Evolutionary conservation across 2,888 invertebrate genomes (phyloP).

Genomic region (Synergus gifuensis): DNA sequence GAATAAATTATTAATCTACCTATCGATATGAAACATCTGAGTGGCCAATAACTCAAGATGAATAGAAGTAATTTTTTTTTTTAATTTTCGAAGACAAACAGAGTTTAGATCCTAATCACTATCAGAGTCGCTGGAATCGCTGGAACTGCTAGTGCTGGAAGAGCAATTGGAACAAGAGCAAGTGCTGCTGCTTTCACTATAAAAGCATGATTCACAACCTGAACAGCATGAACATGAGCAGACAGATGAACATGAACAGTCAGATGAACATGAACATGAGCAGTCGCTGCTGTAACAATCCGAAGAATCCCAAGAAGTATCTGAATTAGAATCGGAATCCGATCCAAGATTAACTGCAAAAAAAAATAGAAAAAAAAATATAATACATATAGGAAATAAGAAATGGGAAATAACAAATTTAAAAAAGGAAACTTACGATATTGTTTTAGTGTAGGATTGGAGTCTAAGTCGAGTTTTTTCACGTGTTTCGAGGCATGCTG

Average conservation of each 20-base stretch:
- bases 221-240: constrained; percentile 21
- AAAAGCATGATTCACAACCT: neutral
- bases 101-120: neutral
- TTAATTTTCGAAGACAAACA: neutral
- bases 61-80: neutral
- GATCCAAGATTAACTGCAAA: neutral
- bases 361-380: neutral
- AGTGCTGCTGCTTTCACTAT: neutral
- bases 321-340: neutral
- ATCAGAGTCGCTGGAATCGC: neutral
- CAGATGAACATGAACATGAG: neutral
- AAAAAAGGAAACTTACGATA: neutral
- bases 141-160: neutral
- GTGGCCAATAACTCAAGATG: neutral
- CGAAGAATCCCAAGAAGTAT: neutral
- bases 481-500: neutral
- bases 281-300: neutral
- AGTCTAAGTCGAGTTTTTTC: neutral
- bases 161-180: neutral
- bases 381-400: neutral
- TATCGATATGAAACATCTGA: neutral
- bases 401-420: neutral
- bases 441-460: neutral
- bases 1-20: neutral
- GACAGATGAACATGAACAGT: neutral